phyloP scores from a whole-genome alignment of 2,113 vertebrate genomes.

The Thalassarche chlororhynchos region DNA sequence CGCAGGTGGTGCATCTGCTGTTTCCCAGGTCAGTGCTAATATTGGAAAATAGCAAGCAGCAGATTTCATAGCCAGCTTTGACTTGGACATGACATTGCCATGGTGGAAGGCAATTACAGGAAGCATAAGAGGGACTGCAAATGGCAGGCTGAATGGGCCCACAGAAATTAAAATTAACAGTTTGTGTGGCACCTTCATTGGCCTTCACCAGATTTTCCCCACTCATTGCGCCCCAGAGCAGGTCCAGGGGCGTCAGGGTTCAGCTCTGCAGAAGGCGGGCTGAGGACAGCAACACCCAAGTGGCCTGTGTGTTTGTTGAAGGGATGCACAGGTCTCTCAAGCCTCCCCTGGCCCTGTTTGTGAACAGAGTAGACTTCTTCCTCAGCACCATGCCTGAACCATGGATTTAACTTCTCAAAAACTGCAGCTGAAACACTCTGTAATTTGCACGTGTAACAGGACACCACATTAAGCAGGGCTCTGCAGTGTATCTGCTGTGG shows the following conservation, averaged over 20 bases:
- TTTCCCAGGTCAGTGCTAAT: not conserved
- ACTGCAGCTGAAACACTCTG: not conserved
- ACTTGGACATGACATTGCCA: not conserved
- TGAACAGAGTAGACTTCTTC: not conserved
- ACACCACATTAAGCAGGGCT: not conserved
- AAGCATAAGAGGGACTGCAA: not conserved
- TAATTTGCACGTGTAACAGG: not conserved
- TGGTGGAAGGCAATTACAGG: not conserved
- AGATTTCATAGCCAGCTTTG: not conserved
- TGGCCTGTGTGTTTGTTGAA: not conserved
- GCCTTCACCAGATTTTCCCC: not conserved
- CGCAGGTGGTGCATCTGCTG: not conserved
- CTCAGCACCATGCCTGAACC: not conserved
- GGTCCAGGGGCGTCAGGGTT: not conserved
- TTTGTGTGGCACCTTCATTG: not conserved
- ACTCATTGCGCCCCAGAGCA: not conserved
- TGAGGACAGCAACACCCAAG: not conserved
- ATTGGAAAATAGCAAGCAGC: rapidly evolving
- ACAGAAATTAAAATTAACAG: not conserved
- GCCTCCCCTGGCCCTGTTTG: not conserved
- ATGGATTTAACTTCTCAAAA: not conserved
- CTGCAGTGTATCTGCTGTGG: not conserved
- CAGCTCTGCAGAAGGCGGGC: not conserved
- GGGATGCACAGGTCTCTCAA: not conserved
- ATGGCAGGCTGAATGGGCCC: not conserved